phyloP scores from a whole-genome alignment of 35 echinoderm and acorn worm species.

The Hemicentrotus pulcherrimus region DNA sequence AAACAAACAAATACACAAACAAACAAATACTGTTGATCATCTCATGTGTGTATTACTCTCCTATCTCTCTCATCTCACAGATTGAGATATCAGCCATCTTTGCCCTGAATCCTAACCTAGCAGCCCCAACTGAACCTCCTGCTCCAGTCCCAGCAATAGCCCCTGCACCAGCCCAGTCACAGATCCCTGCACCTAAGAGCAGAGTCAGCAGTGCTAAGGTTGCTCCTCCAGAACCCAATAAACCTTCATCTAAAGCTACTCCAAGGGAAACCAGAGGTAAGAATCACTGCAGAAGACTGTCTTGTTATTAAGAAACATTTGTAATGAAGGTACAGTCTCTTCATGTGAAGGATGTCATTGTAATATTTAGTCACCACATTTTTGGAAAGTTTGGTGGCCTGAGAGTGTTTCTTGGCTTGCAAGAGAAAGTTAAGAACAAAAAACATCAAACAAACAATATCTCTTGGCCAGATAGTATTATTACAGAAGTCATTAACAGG shows the following conservation, averaged over 20 bases:
- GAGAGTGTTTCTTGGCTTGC: too few species aligned
- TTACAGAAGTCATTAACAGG: too few species aligned
- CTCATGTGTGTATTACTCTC: neutral
- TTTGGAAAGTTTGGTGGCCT: too few species aligned
- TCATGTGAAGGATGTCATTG: too few species aligned
- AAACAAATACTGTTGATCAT: too few species aligned
- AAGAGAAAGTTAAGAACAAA: too few species aligned
- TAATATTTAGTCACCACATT: too few species aligned
- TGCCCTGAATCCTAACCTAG: slow-evolving; percentile 77
- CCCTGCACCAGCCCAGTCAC: slow-evolving; percentile 32
- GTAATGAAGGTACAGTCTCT: too few species aligned
- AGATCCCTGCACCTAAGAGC: slow-evolving; percentile 51
- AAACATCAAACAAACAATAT: too few species aligned
- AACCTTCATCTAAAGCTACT: slow-evolving; percentile 51
- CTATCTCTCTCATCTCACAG: slow-evolving; percentile 42
- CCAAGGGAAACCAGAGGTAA: slow-evolving; percentile 75
- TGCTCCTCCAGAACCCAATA: slow-evolving; percentile 59
- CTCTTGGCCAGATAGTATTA: too few species aligned
- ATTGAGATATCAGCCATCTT: slow-evolving; percentile 77
- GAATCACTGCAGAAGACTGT: neutral
- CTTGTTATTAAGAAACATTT: too few species aligned
- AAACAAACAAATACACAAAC: too few species aligned
- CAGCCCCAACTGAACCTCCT: slow-evolving; percentile 52
- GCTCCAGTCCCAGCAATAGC: slow-evolving; percentile 42
- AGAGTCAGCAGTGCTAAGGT: slow-evolving; percentile 72